Percentiles rank a stretch among this genome's conserved stretches.
Evolutionary conservation across 2,888 invertebrate species (phyloP).

Genomic region (Adineta ricciae): DNA sequence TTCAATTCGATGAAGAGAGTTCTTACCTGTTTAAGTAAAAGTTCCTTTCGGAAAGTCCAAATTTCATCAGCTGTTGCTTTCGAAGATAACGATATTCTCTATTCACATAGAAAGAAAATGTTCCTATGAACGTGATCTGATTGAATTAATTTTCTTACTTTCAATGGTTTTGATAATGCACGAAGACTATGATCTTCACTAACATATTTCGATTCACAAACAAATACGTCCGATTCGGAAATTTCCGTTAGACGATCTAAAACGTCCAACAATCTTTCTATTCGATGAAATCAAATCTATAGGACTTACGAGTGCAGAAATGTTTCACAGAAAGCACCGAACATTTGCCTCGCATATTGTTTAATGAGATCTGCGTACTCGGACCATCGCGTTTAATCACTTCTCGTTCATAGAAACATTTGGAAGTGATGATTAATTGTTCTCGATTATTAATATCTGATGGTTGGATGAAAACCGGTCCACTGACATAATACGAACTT

Average conservation of each 20-base stretch:
- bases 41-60: constrained; percentile 62
- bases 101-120: constrained; percentile 37
- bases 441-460: constrained; percentile 70
- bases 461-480: constrained; percentile 81
- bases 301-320: constrained; percentile 68
- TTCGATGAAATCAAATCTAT: neutral
- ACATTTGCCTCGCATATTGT: constrained; percentile 84
- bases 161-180: constrained; percentile 43
- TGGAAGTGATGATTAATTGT: constrained; percentile 38
- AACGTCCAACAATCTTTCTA: constrained; percentile 27
- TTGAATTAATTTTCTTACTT: constrained; percentile 34
- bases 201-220: constrained; percentile 82
- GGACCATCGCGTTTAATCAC: constrained; percentile 78
- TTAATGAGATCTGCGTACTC: constrained; percentile 71
- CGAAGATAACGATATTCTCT: constrained; percentile 64
- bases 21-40: neutral
- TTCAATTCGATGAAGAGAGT: neutral
- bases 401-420: constrained; percentile 80
- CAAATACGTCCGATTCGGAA: constrained; percentile 75
- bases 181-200: constrained; percentile 60
- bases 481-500: constrained; percentile 64
- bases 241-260: constrained; percentile 84
- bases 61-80: constrained; percentile 79
- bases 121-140: neutral
- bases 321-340: constrained; percentile 78